A percentile compares a stretch with the other conserved stretches of the same genome.
phyloP scores from a whole-genome alignment of 2,113 vertebrate genomes.

The Pagrus major region DNA sequence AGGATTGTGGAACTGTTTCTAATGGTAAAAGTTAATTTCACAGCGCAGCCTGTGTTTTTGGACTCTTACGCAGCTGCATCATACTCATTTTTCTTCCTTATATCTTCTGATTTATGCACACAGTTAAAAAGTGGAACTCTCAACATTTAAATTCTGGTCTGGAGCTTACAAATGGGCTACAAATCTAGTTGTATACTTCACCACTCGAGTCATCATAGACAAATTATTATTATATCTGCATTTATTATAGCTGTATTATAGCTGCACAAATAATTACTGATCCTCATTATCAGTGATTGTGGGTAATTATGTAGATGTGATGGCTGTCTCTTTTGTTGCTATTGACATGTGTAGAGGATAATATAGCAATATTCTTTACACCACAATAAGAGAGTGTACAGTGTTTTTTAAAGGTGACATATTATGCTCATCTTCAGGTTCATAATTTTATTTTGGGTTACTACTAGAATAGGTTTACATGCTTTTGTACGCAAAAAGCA shows the following conservation, averaged over 20 bases:
- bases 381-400: too few species aligned
- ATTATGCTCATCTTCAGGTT: too few species aligned
- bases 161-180: background rate
- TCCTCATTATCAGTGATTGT: background rate
- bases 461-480: too few species aligned
- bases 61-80: background rate
- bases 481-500: too few species aligned
- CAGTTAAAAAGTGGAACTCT: background rate
- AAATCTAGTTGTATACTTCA: background rate
- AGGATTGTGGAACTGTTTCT: slow-evolving; percentile 16
- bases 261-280: background rate
- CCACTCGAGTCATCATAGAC: background rate
- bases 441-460: too few species aligned
- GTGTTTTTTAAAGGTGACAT: too few species aligned
- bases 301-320: background rate
- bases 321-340: background rate
- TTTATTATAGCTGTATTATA: too few species aligned
- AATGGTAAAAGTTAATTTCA: slow-evolving; percentile 28
- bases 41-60: background rate
- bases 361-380: background rate
- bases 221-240: too few species aligned
- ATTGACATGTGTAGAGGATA: background rate
- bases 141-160: background rate
- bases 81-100: background rate
- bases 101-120: background rate